A percentile compares a stretch with the other conserved stretches of the same genome.
These are phyloP conservation scores for Etheostoma nigrum DNA, from an alignment of 2,797 vertebrate genomes.

Conservation along the genomic window DNA sequence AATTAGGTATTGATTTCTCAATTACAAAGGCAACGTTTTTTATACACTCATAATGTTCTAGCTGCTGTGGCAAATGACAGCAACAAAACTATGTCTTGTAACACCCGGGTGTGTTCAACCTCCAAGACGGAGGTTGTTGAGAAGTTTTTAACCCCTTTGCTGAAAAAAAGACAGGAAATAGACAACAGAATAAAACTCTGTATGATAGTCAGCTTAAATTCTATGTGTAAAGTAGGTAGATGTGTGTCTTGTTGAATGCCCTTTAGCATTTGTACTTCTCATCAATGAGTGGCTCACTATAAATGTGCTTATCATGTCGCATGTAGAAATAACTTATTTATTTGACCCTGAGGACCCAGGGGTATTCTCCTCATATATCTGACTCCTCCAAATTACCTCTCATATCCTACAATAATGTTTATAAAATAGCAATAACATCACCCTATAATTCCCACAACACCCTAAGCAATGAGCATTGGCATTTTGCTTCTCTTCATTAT, in stretches of 20 bases:
- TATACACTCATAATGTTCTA: slow-evolving; percentile 77
- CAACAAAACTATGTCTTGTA: slow-evolving; percentile 71
- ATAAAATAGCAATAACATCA: slow-evolving; percentile 68
- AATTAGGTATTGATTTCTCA: slow-evolving; percentile 86
- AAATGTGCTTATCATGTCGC: slow-evolving; percentile 29
- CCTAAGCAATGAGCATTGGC: slow-evolving; percentile 72
- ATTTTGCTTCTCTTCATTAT: slow-evolving; percentile 85
- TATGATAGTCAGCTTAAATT: background rate
- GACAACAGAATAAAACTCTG: background rate
- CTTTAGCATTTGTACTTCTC: slow-evolving; percentile 29
- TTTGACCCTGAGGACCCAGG: slow-evolving; percentile 57
- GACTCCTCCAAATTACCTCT: slow-evolving; percentile 47
- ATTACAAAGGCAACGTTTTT: slow-evolving; percentile 76
- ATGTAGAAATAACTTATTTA: slow-evolving; percentile 49
- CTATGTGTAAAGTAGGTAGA: background rate
- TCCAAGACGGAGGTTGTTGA: slow-evolving; percentile 27
- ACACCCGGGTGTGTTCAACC: slow-evolving; percentile 57
- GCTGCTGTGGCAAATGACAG: slow-evolving; percentile 71
- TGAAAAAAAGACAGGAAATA: background rate
- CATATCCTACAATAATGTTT: slow-evolving; percentile 59
- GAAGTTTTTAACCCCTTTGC: slow-evolving; percentile 37
- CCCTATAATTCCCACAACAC: slow-evolving; percentile 70
- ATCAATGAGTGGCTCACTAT: slow-evolving; percentile 20
- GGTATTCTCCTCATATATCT: slow-evolving; percentile 28
- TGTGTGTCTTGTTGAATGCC: slow-evolving; percentile 6